Evolutionary conservation across 1,140 invertebrate species (phyloP).

Genomic region (Aphelinus certus): DNA sequence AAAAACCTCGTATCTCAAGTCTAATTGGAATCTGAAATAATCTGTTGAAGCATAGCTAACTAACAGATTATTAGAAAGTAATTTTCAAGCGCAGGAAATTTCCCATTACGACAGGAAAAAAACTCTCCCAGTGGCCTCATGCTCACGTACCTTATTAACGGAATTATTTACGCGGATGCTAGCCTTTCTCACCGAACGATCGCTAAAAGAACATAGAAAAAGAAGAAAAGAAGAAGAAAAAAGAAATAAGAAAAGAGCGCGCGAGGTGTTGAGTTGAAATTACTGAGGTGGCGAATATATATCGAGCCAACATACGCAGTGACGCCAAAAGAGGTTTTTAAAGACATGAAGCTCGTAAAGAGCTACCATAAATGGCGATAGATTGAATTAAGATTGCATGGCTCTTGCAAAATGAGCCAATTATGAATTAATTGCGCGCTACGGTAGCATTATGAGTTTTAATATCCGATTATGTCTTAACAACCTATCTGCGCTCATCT

Average conservation of each 20-base stretch:
- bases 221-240: conserved; percentile 1
- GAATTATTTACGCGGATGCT: conserved; percentile 50
- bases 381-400: conserved; percentile 66
- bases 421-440: conserved; percentile 64
- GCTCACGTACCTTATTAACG: conserved; percentile 52
- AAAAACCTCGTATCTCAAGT: conserved; percentile 30
- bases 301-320: conserved; percentile 34
- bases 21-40: conserved; percentile 41
- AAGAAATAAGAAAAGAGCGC: neutral
- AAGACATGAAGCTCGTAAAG: conserved; percentile 53
- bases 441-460: conserved; percentile 59
- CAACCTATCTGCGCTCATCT: conserved; percentile 51
- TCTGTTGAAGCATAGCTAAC: conserved; percentile 29
- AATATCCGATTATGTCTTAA: conserved; percentile 64
- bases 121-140: conserved; percentile 41
- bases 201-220: neutral
- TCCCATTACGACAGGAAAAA: conserved; percentile 51
- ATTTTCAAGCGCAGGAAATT: conserved; percentile 40
- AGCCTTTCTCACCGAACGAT: conserved; percentile 47
- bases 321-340: conserved; percentile 45
- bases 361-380: conserved; percentile 61
- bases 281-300: conserved; percentile 51
- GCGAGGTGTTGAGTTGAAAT: conserved; percentile 50
- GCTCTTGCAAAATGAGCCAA: conserved; percentile 61
- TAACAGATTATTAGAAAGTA: conserved; percentile 22